phyloP scores from a whole-genome alignment of 2,888 invertebrate species.

The Dryococelus australis region DNA sequence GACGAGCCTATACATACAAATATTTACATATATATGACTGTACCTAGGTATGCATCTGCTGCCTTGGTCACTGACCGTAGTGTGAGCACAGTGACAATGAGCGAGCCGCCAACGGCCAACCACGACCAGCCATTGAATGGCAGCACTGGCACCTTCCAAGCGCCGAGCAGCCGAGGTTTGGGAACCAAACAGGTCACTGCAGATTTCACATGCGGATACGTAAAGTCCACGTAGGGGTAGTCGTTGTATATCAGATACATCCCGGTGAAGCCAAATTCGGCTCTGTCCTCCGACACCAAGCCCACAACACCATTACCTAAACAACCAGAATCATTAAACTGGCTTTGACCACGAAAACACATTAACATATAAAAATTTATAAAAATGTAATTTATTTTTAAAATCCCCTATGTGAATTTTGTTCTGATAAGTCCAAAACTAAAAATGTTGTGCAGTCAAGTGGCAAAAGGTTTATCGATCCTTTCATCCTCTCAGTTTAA shows the following conservation, averaged over 20 bases:
- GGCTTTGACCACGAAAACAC: too few species aligned
- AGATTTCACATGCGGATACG: slow-evolving; percentile 66
- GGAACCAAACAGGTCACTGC: slow-evolving; percentile 76
- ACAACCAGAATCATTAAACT: slow-evolving; percentile 48
- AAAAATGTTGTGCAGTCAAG: too few species aligned
- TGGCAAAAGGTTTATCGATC: too few species aligned
- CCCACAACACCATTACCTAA: slow-evolving; percentile 40
- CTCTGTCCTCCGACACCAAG: slow-evolving; percentile 66
- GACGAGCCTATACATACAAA: too few species aligned
- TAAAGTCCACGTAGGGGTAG: slow-evolving; percentile 68
- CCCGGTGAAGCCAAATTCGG: slow-evolving; percentile 68
- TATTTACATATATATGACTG: too few species aligned
- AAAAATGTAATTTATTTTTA: too few species aligned
- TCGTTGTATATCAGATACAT: slow-evolving; percentile 70
- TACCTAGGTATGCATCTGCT: slow-evolving; percentile 35
- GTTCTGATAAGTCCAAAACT: too few species aligned
- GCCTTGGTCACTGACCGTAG: slow-evolving; percentile 28
- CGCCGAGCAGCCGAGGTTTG: slow-evolving; percentile 61
- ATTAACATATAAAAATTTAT: too few species aligned
- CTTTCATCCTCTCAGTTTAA: too few species aligned
- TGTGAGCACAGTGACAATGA: slow-evolving; percentile 29
- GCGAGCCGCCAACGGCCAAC: slow-evolving; percentile 38
- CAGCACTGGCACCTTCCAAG: slow-evolving; percentile 39
- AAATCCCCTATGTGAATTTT: too few species aligned
- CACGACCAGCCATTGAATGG: slow-evolving; percentile 42